Evolutionary conservation across 2,888 invertebrate genomes (phyloP).

Genomic region (Drosophila ezoana): DNA sequence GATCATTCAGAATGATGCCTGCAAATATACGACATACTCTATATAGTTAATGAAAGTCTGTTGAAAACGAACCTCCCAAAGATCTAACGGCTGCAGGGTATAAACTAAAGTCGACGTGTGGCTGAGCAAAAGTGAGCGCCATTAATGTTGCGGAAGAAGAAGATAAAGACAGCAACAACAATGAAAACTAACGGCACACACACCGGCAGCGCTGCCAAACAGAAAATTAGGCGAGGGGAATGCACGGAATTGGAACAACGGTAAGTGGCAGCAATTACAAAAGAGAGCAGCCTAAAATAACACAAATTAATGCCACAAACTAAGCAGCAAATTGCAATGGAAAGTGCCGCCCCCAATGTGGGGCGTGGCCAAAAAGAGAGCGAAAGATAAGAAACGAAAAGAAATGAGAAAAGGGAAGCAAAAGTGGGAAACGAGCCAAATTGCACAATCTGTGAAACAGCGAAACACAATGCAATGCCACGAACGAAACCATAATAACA

Average conservation of each 20-base stretch:
- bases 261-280: slow-evolving; percentile 65
- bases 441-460: slow-evolving; percentile 64
- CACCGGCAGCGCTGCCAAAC: slow-evolving; percentile 7
- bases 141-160: slow-evolving; percentile 48
- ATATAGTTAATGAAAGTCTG: no score
- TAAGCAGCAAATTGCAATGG: slow-evolving; percentile 58
- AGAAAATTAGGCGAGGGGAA: slow-evolving; percentile 25
- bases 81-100: slow-evolving; percentile 4
- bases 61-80: background rate
- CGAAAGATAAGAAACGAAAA: slow-evolving; percentile 37
- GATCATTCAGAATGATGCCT: no score
- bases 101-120: slow-evolving; percentile 2
- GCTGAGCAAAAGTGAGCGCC: slow-evolving; percentile 18
- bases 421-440: slow-evolving; percentile 68
- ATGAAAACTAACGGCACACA: slow-evolving; percentile 29
- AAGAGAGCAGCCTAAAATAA: slow-evolving; percentile 42
- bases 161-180: slow-evolving; percentile 12
- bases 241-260: slow-evolving; percentile 59
- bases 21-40: no score
- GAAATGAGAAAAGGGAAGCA: slow-evolving; percentile 18
- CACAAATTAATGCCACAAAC: slow-evolving; percentile 55
- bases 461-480: slow-evolving; percentile 66
- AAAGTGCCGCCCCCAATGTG: slow-evolving; percentile 32
- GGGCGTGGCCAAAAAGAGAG: slow-evolving; percentile 31
- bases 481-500: slow-evolving; percentile 40